Evolutionary conservation across 2,797 vertebrate species (phyloP).

Genomic region (Smutsia temminckii): DNA sequence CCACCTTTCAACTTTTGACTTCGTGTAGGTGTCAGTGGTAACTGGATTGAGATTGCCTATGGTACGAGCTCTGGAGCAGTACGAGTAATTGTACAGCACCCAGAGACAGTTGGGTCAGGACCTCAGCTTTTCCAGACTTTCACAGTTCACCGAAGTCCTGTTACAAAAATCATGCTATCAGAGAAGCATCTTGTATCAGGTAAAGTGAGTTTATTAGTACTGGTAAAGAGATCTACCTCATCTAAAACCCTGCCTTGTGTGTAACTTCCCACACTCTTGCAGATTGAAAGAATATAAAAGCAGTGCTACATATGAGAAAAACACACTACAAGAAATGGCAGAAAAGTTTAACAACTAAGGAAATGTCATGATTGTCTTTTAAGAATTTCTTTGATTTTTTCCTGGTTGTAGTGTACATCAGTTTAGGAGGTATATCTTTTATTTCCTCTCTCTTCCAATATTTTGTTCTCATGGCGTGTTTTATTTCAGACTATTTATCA

Average conservation of each 20-base stretch:
- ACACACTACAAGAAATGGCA: neutral
- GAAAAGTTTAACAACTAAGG: neutral
- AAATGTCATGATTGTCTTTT: neutral
- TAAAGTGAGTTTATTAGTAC: constrained; percentile 70
- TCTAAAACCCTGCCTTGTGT: neutral
- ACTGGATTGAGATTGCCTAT: constrained; percentile 98
- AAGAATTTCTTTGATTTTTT: neutral
- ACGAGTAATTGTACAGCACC: constrained; percentile 96
- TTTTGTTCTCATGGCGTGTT: neutral
- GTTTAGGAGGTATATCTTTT: neutral
- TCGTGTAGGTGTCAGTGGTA: constrained; percentile 93
- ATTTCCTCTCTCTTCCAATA: neutral
- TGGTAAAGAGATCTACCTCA: neutral
- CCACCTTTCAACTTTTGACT: neutral
- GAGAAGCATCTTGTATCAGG: constrained; percentile 98
- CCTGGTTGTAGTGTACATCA: neutral
- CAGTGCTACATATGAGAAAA: neutral
- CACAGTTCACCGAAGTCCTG: constrained; percentile 96
- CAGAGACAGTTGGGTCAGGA: constrained; percentile 96
- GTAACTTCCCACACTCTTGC: neutral
- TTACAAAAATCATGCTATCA: constrained; percentile 98
- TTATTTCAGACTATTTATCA: neutral
- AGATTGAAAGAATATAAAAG: neutral
- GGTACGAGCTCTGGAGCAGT: constrained; percentile 98
- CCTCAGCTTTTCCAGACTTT: constrained; percentile 99